Evolutionary conservation across 53 echinoderm and acorn worm genomes (phyloP).

Genomic region (Holothuria leucospilota): DNA sequence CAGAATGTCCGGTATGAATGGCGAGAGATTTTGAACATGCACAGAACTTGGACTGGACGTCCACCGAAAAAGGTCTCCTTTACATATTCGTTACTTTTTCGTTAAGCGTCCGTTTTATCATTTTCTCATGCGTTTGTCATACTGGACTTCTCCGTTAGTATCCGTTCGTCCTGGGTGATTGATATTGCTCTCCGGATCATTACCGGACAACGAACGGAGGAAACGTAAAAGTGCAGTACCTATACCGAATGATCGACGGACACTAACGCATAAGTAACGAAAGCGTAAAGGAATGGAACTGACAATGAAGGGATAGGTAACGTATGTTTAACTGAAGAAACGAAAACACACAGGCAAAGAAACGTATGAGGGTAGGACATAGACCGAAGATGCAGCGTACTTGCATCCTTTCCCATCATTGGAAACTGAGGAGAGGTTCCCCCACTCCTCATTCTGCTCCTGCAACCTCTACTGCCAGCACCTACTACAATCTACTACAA

Average conservation of each 20-base stretch:
- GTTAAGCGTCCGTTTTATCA: constrained; percentile 25
- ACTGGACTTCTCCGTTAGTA: not conserved
- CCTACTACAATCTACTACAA: no score
- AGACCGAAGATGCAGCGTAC: constrained; percentile 21
- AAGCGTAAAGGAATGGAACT: constrained; percentile 18
- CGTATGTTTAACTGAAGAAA: constrained; percentile 13
- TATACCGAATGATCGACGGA: constrained; percentile 12
- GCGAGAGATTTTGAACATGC: constrained; percentile 2
- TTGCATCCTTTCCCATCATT: not conserved
- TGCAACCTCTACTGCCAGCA: no score
- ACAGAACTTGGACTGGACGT: constrained; percentile 14
- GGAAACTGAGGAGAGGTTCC: no score
- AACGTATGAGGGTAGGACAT: not conserved
- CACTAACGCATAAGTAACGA: constrained; percentile 24
- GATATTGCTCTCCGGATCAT: constrained; percentile 35
- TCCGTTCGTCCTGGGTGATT: constrained; percentile 11
- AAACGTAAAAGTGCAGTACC: constrained; percentile 31
- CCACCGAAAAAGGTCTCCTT: constrained; percentile 27
- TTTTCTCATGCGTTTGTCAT: constrained; percentile 9
- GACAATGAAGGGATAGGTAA: constrained; percentile 32
- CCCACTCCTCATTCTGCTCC: no score
- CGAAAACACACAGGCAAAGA: not conserved
- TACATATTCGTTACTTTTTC: constrained; percentile 15
- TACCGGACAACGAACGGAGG: constrained; percentile 12
- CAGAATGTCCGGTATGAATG: no score